Evolutionary conservation across 2,113 vertebrate genomes (phyloP).

Genomic region (Podiceps cristatus): DNA sequence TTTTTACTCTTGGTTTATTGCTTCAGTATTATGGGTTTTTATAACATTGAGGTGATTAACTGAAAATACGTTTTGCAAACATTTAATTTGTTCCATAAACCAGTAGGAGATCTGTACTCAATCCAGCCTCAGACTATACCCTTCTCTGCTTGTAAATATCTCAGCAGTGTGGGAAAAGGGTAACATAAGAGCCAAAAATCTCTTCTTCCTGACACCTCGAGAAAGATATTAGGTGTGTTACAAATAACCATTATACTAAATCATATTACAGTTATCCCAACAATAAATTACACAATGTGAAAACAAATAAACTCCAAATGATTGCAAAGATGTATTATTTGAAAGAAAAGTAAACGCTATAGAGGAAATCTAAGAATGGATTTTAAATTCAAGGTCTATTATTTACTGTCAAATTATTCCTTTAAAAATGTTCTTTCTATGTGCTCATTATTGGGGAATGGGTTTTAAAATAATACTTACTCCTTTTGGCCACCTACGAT

Average conservation of each 20-base stretch:
- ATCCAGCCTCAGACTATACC: neutral
- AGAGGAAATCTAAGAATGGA: neutral
- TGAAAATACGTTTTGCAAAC: neutral
- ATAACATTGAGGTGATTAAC: neutral
- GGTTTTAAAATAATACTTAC: neutral
- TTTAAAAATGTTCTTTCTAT: neutral
- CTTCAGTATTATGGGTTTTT: neutral
- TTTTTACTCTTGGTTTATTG: neutral
- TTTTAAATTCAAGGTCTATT: neutral
- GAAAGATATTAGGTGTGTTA: neutral
- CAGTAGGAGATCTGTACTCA: neutral
- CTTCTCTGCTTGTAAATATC: neutral
- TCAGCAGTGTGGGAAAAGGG: neutral
- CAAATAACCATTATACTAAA: neutral
- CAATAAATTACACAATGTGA: neutral
- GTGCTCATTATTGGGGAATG: neutral
- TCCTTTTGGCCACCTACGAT: neutral
- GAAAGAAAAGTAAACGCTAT: slow-evolving; percentile 36
- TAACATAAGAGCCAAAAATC: neutral
- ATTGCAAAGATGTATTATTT: neutral
- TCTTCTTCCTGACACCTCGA: neutral
- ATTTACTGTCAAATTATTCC: neutral
- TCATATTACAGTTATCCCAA: neutral
- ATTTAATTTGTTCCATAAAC: neutral
- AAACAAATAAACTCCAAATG: neutral